Base-by-base conservation (phyloP, 2,113 vertebrate species). In the Barbus barbus region DNA sequence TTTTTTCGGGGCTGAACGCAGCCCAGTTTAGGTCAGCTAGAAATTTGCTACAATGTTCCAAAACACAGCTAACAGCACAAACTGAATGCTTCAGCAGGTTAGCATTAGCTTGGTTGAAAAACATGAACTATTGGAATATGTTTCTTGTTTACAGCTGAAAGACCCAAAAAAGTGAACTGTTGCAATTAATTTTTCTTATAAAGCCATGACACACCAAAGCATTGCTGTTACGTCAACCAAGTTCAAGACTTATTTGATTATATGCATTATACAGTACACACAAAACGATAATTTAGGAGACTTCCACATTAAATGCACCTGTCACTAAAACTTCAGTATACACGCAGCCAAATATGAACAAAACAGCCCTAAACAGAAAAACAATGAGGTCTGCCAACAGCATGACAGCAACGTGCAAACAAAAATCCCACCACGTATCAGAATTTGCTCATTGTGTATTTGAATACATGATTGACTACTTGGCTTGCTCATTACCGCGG, bases 401-500 rank as follows among this genome's bases (percentile, higher is more conserved):
- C 22, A 44, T 14, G 69, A 72, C 69, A 44, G 24, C 69, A 72
- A n/a, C 0, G 1, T 67, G 33, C 13, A 38, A 44, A 44, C 36
- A 72, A 44, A 44, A 72, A 72, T 72, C 38, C n/a, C 38, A 72
- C 12, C 78, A 81, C 26, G 26, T 13, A 53, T 69, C 26, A 48
- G 44, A 48, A 71, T 46, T 48, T 69, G 11, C 38, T 36, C 38
- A 6, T 20, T 53, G 36, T 28, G 56, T 46, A 16, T 46, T 33
- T 58, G 44, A 67, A n/a, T 78, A 53, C 41, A 58, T 78, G 58
- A 44, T 44, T 58, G 72, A 83, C 11, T 78, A n/a, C 61, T 63
- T 16, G 16, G 76, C 76, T 73, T n/a, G 31, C 74, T 44, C 24
- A 72, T 46, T 38, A 51, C 13, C 24, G 28, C n/a, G 51, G 13